phyloP scores from a whole-genome alignment of 2,888 invertebrate genomes.

The Scaptomyza cyrtandrae region DNA sequence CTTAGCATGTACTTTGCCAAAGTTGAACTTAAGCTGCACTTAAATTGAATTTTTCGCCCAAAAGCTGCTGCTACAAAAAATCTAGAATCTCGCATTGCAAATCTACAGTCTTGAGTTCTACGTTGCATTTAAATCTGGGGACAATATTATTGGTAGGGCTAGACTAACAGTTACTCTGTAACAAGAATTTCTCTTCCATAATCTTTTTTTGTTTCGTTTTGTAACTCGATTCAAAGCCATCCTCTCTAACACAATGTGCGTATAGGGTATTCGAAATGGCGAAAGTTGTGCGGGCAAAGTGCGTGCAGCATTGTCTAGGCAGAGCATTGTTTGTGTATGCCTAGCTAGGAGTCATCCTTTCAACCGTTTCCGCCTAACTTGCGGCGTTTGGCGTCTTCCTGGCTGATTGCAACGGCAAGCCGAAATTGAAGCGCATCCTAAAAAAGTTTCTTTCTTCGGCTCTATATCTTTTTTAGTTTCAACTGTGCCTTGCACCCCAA shows the following conservation, averaged over 20 bases:
- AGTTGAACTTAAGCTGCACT: conserved; percentile 74
- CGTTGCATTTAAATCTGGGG: conserved; percentile 41
- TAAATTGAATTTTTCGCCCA: conserved; percentile 67
- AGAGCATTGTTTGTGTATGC: conserved; percentile 21
- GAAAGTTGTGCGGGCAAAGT: conserved; percentile 65
- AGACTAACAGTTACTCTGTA: conserved; percentile 22
- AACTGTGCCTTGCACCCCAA: conserved; percentile 31
- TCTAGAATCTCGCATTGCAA: conserved; percentile 64
- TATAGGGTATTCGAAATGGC: conserved; percentile 37
- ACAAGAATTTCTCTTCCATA: neutral
- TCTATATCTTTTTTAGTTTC: neutral
- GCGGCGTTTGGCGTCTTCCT: conserved; percentile 71
- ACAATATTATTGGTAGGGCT: neutral
- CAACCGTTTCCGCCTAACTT: conserved; percentile 70
- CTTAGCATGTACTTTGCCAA: conserved; percentile 73
- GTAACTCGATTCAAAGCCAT: neutral
- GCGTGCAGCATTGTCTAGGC: conserved; percentile 69
- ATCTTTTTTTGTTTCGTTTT: neutral
- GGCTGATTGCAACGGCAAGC: conserved; percentile 75
- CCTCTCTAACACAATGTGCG: neutral
- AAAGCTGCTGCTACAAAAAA: conserved; percentile 10
- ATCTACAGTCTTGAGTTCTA: conserved; percentile 45
- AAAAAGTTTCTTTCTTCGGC: conserved; percentile 48
- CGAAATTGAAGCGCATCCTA: conserved; percentile 75
- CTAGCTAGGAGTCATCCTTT: neutral